Evolutionary conservation across 2,888 invertebrate species (phyloP), one percentile per base, ranked within the genome.

Genomic region (Trichopria drosophilae): DNA sequence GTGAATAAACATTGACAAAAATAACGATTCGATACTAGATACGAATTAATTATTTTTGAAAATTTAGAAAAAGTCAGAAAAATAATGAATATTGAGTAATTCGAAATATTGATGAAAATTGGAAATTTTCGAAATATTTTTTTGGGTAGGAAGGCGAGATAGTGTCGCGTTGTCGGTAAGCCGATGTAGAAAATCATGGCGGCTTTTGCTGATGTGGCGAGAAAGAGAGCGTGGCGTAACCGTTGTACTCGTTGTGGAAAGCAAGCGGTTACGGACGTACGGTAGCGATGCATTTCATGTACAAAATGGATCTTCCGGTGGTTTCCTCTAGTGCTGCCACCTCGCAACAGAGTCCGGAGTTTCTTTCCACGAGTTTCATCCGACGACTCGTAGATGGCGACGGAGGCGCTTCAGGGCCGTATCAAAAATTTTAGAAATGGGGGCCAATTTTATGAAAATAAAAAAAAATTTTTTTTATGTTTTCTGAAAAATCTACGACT

Each of bases 191-290:
- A 12, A 55, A 60, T 62, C 65, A 72, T 73, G 74, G 74, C 72
- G 72, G 67, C 71, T 60, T 61, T 69, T 71, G 71, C 63, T 67
- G 72, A 72, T 71, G 70, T 72, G 71, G 69, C 68, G 58, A 59
- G 53, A 22, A 12, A 22, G 9, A 24, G 34, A 22, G 31, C 51
- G 50, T 59, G 59, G 42, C 53, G 48, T 56, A 55, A 53, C 46
- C 51, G 55, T 57, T 55, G 57, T 49, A 35, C 36, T 29, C 35
- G 36, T 47, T 48, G n/a, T n/a, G n/a, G n/a, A n/a, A n/a, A n/a
- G n/a, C n/a, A n/a, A n/a, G n/a, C n/a, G n/a, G n/a, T n/a, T n/a
- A n/a, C n/a, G n/a, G n/a, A n/a, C n/a, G n/a, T n/a, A n/a, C n/a
- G n/a, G n/a, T 24, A 10, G 7, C 10, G 26, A 7, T 24, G 7